A percentile compares a stretch with the other conserved stretches of the same genome.
phyloP scores from a whole-genome alignment of 2,797 vertebrate species.

The Falco concolor region DNA sequence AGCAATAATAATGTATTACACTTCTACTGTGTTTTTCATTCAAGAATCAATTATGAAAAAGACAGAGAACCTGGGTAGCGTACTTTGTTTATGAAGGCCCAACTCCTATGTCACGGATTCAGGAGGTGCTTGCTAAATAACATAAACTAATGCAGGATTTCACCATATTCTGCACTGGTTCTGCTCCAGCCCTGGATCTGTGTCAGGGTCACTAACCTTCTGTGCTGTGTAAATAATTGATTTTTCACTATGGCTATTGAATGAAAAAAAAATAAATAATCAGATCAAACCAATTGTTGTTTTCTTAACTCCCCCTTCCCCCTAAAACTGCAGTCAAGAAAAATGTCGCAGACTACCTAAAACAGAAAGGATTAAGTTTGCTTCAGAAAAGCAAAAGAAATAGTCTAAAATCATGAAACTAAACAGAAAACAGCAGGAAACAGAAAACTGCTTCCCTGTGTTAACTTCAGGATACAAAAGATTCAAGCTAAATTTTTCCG shows the following conservation, averaged over 20 bases:
- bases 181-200: neutral
- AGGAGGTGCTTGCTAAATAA: neutral
- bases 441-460: neutral
- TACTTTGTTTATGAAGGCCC: neutral
- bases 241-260: neutral
- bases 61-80: neutral
- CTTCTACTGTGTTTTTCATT: neutral
- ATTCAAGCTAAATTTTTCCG: neutral
- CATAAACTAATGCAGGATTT: neutral
- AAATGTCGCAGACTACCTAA: neutral
- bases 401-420: neutral
- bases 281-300: neutral
- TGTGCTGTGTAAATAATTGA: slow-evolving; percentile 21
- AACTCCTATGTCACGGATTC: neutral
- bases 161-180: neutral
- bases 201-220: slow-evolving; percentile 6
- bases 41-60: neutral
- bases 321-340: neutral
- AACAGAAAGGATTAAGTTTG: neutral
- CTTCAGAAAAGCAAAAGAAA: neutral
- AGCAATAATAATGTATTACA: neutral
- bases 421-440: neutral
- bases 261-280: neutral
- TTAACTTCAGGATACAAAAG: neutral
- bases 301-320: neutral